Evolutionary conservation across 2,888 invertebrate genomes (phyloP).

Genomic region (Venustoraphidia nigricollis): DNA sequence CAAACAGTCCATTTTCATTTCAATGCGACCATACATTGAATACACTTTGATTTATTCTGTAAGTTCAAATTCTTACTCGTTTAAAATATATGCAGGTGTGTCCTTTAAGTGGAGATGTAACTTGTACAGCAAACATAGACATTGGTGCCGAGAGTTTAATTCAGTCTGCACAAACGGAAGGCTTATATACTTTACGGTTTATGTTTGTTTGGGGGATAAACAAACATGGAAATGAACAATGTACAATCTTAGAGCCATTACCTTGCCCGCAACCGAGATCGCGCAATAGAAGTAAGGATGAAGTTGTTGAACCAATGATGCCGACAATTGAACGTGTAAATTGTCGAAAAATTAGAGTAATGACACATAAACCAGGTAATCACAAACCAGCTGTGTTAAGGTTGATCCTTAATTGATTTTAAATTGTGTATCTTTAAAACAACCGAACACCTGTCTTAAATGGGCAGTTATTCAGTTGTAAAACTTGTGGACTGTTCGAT

Average conservation of each 20-base stretch:
- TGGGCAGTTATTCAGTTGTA: neutral
- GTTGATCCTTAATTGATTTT: too few species aligned
- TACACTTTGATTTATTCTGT: too few species aligned
- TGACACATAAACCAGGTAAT: conserved; percentile 7
- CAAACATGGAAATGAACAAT: neutral
- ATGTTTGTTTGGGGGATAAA: conserved; percentile 5
- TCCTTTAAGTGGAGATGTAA: conserved; percentile 26
- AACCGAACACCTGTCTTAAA: neutral
- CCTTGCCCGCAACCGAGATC: neutral
- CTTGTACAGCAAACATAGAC: conserved; percentile 28
- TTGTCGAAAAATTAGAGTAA: conserved; percentile 7
- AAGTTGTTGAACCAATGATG: too few species aligned
- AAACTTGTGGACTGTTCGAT: neutral
- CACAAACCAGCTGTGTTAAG: neutral
- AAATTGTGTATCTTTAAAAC: too few species aligned
- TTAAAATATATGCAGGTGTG: conserved; percentile 22
- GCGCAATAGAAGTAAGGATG: too few species aligned
- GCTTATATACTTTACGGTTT: conserved; percentile 17
- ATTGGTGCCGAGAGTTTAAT: conserved; percentile 22
- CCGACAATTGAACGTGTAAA: conserved; percentile 9
- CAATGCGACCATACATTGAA: too few species aligned
- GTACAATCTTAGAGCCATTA: neutral
- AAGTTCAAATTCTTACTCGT: too few species aligned
- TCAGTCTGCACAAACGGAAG: conserved; percentile 16
- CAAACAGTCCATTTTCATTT: too few species aligned